Evolutionary conservation across 2,797 vertebrate species (phyloP).

Genomic region (Acrossocheilus wenchowensis): DNA sequence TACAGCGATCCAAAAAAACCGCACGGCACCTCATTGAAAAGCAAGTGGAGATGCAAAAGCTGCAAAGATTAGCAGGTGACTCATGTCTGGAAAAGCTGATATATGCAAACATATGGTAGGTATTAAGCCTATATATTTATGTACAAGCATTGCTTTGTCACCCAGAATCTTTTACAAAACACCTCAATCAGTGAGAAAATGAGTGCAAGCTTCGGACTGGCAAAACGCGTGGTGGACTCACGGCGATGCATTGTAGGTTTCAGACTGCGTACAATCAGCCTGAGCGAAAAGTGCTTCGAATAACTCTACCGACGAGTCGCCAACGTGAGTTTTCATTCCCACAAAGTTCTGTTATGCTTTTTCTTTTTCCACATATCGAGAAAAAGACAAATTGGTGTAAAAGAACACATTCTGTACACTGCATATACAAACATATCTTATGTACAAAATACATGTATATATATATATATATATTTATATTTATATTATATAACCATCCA

Average conservation of each 20-base stretch:
- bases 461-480: conserved; percentile 60
- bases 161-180: conserved; percentile 81
- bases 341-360: conserved; percentile 60
- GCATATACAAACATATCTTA: conserved; percentile 82
- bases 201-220: conserved; percentile 80
- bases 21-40: conserved; percentile 49
- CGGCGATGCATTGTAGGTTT: conserved; percentile 72
- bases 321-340: conserved; percentile 69
- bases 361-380: conserved; percentile 70
- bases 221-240: conserved; percentile 70
- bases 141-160: conserved; percentile 84
- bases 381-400: conserved; percentile 44
- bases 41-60: conserved; percentile 46
- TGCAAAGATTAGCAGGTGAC: conserved; percentile 65
- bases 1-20: conserved; percentile 66
- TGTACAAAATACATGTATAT: conserved; percentile 78
- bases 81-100: conserved; percentile 71
- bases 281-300: conserved; percentile 74
- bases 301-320: conserved; percentile 70
- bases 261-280: conserved; percentile 72
- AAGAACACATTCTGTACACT: conserved; percentile 80
- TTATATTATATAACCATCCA: conserved; percentile 67
- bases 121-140: conserved; percentile 71
- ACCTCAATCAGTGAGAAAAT: conserved; percentile 77
- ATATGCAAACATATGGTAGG: conserved; percentile 65